Evolutionary conservation across 2,797 vertebrate species (phyloP).

Genomic region (Sebastes alutus): DNA sequence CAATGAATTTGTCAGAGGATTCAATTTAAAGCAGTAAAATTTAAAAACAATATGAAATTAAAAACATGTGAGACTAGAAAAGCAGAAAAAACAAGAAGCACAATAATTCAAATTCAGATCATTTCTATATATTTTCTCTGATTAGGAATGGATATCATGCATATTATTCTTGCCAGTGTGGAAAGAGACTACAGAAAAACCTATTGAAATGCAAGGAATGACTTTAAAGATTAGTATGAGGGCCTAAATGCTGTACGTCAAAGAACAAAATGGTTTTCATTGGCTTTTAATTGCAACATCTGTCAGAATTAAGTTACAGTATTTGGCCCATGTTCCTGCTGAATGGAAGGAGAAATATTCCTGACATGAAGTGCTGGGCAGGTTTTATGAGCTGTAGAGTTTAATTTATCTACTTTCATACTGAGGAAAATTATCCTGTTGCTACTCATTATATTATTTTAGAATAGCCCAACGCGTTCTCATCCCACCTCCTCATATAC

Average conservation of each 20-base stretch:
- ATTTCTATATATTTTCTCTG: not conserved
- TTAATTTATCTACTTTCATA: not conserved
- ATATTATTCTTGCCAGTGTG: not conserved
- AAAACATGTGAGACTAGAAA: not conserved
- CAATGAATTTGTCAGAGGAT: not conserved
- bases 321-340: not conserved
- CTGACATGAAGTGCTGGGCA: slow-evolving; percentile 9
- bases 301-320: slow-evolving; percentile 28
- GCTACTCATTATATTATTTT: slow-evolving; percentile 7
- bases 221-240: not conserved
- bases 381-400: slow-evolving; percentile 4
- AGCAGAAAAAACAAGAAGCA: not conserved
- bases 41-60: not conserved
- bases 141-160: not conserved
- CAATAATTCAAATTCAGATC: not conserved
- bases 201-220: slow-evolving; percentile 13
- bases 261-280: slow-evolving; percentile 34
- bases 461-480: no score
- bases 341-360: slow-evolving; percentile 21
- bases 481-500: no score
- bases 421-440: not conserved
- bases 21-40: not conserved
- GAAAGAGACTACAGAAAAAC: not conserved
- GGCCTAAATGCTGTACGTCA: slow-evolving; percentile 12
- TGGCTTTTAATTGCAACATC: slow-evolving; percentile 43